phyloP scores from a whole-genome alignment of 2,888 invertebrate species.

The Zhengitettix transpicula region DNA sequence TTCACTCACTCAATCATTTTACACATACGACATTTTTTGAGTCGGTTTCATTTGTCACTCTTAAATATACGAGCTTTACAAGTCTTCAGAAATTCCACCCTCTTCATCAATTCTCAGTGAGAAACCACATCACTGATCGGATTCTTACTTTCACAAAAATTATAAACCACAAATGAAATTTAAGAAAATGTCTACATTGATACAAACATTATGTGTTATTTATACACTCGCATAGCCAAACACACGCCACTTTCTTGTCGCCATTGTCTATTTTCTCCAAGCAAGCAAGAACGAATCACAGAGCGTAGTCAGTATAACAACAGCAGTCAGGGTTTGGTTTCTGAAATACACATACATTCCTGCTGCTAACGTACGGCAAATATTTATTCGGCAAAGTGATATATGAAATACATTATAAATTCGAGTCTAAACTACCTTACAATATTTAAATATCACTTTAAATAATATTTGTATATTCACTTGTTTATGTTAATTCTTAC shows the following conservation, averaged over 20 bases:
- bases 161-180: not conserved
- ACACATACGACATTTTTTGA: not conserved
- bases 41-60: conserved; percentile 10
- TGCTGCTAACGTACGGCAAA: too few species aligned
- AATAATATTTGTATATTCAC: too few species aligned
- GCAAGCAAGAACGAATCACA: not conserved
- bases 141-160: not conserved
- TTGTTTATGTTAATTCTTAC: too few species aligned
- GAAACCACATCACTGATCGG: not conserved
- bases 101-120: not conserved
- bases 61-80: conserved; percentile 2
- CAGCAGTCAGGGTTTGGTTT: too few species aligned
- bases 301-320: not conserved
- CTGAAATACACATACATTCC: too few species aligned
- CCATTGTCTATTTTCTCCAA: conserved; percentile 12
- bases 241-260: conserved; percentile 16
- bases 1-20: conserved; percentile 6
- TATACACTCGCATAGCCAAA: conserved; percentile 12
- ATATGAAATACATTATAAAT: too few species aligned
- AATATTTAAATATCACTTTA: too few species aligned
- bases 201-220: conserved; percentile 5
- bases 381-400: too few species aligned
- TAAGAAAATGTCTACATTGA: not conserved
- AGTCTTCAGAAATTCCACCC: not conserved
- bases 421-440: too few species aligned